Evolutionary conservation across 2,888 invertebrate genomes (phyloP).

Genomic region (Baronia brevicornis): DNA sequence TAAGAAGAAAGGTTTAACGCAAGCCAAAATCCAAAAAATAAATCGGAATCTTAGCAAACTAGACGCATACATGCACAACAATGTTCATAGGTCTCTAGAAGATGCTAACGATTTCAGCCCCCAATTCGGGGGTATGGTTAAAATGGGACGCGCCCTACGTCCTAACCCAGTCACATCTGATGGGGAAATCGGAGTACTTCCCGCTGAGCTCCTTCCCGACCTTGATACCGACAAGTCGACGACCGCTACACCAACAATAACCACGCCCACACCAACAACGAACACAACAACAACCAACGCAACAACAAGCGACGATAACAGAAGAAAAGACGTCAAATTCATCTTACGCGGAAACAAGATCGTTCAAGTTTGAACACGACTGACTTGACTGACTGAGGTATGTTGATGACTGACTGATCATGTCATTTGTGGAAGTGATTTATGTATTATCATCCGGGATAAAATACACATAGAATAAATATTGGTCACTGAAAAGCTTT

Average conservation of each 20-base stretch:
- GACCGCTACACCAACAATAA: conserved; percentile 24
- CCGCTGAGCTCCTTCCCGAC: conserved; percentile 53
- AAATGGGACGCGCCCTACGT: conserved; percentile 40
- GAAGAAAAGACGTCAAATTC: conserved; percentile 58
- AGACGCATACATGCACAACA: conserved; percentile 40
- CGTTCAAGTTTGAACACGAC: conserved; percentile 58
- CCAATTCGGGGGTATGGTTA: conserved; percentile 39
- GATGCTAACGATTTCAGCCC: conserved; percentile 41
- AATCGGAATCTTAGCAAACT: conserved; percentile 53
- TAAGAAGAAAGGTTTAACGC: conserved; percentile 40
- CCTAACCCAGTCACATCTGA: conserved; percentile 60
- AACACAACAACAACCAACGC: conserved; percentile 37
- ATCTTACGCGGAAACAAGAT: conserved; percentile 69
- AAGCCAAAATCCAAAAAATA: conserved; percentile 63
- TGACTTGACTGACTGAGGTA: conserved; percentile 41
- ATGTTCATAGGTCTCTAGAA: conserved; percentile 52
- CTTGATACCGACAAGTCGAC: conserved; percentile 18
- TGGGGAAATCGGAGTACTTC: conserved; percentile 60
- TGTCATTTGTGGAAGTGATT: conserved; percentile 13
- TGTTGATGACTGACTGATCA: conserved; percentile 21
- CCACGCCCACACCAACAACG: conserved; percentile 32
- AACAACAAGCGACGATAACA: conserved; percentile 40
- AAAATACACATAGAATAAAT: too few relatives aligned
- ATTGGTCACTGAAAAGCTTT: too few relatives aligned
- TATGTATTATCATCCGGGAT: too few relatives aligned